These are phyloP conservation scores for Petrocephalus zakoni DNA, from an alignment of 2,113 vertebrate genomes.

Conservation along the genomic window DNA sequence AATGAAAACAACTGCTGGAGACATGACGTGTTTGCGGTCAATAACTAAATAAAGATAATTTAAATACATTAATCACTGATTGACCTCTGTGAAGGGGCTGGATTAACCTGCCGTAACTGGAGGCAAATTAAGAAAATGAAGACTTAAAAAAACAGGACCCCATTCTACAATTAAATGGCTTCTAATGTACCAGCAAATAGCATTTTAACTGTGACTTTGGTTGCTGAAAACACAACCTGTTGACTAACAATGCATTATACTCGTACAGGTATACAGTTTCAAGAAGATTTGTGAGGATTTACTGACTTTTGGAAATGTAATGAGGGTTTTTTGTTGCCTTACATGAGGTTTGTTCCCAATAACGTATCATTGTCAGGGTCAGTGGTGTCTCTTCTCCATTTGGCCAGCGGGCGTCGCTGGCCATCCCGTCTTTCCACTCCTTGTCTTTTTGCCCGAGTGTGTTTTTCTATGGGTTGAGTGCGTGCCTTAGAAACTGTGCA, in stretches of 20 bases:
- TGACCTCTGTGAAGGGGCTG: not conserved
- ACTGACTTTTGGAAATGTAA: not conserved
- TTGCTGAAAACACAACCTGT: not conserved
- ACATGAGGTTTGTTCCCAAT: not conserved
- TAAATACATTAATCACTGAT: not conserved
- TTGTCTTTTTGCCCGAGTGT: no score
- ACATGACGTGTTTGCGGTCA: not conserved
- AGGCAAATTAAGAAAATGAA: not conserved
- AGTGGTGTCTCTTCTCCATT: no score
- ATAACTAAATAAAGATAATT: not conserved
- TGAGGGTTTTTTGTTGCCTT: not conserved
- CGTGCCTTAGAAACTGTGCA: no score
- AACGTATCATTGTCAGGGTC: no score
- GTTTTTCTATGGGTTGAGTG: no score
- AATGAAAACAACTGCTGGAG: not conserved
- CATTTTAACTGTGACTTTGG: not conserved
- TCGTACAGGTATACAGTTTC: not conserved
- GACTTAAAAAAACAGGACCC: not conserved
- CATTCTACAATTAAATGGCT: not conserved
- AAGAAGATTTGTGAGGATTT: not conserved
- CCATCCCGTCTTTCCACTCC: no score
- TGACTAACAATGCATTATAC: not conserved
- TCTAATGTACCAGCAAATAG: not conserved
- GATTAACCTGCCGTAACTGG: not conserved
- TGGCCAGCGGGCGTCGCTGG: no score